Conservation (phyloP, 2,888 invertebrate genomes). For the Drosophila hawaiiensis region DNA sequence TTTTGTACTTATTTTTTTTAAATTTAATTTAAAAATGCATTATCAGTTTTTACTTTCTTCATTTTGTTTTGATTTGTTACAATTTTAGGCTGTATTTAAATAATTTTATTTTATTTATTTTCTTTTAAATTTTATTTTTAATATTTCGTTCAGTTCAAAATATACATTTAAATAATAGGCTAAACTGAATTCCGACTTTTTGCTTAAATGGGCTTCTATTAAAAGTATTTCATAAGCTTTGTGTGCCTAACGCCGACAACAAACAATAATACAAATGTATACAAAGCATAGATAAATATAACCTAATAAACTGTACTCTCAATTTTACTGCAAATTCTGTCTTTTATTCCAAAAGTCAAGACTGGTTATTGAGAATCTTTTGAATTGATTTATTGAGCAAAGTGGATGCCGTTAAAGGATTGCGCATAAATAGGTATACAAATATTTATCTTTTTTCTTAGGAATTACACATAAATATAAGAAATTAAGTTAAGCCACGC, state of each 20-base stretch:
- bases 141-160: constrained; percentile 10
- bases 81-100: constrained; percentile 5
- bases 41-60: background rate
- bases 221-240: constrained; percentile 30
- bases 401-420: constrained; percentile 22
- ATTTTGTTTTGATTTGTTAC: background rate
- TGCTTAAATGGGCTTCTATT: constrained; percentile 14
- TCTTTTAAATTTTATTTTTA: constrained; percentile 4
- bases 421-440: constrained; percentile 17
- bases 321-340: constrained; percentile 6
- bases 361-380: constrained; percentile 60
- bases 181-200: background rate
- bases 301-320: constrained; percentile 54
- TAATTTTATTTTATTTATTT: background rate
- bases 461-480: constrained; percentile 68
- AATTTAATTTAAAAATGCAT: background rate
- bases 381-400: constrained; percentile 72
- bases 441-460: constrained; percentile 55
- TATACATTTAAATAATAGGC: constrained; percentile 1
- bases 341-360: background rate
- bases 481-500: constrained; percentile 62
- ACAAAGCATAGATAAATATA: background rate
- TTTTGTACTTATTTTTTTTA: background rate
- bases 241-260: constrained; percentile 26
- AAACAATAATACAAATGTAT: constrained; percentile 29